Conservation (phyloP, 2,113 vertebrate species). For the Stictonetta naevosa region DNA sequence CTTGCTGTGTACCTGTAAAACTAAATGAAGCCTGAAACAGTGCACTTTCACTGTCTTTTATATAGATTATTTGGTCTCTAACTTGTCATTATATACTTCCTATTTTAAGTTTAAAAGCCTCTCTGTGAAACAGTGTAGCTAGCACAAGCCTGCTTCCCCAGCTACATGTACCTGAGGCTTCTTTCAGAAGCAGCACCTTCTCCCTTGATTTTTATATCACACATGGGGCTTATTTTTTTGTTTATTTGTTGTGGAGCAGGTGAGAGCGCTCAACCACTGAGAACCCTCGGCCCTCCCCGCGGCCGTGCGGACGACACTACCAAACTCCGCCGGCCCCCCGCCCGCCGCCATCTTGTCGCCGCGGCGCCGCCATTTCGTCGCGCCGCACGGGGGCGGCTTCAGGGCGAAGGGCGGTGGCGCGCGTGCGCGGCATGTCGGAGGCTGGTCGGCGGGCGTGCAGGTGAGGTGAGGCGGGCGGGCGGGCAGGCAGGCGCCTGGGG, state of each 20-base stretch:
- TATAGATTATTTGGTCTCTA: fast-evolving
- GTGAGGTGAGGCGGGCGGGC: neutral
- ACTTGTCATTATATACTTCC: neutral
- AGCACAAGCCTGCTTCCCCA: fast-evolving
- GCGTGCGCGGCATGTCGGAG: neutral
- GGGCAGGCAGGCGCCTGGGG: no score
- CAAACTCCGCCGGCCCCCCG: no score
- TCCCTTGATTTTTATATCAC: fast-evolving
- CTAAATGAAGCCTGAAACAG: neutral
- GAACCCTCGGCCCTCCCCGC: no score
- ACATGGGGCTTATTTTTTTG: neutral
- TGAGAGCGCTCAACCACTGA: neutral
- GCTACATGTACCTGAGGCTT: fast-evolving
- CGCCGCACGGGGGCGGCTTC: neutral
- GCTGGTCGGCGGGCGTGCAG: fast-evolving
- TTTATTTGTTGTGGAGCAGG: no score
- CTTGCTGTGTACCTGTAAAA: fast-evolving
- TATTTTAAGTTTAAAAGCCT: neutral
- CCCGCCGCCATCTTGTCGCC: no score
- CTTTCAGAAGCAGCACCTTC: neutral
- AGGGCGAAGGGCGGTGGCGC: neutral
- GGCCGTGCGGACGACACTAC: no score
- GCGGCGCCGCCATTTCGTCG: neutral
- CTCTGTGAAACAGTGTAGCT: fast-evolving
- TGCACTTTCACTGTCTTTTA: no score